Evolutionary conservation across 1,140 invertebrate species (phyloP).

Genomic region (Orussus abietinus): DNA sequence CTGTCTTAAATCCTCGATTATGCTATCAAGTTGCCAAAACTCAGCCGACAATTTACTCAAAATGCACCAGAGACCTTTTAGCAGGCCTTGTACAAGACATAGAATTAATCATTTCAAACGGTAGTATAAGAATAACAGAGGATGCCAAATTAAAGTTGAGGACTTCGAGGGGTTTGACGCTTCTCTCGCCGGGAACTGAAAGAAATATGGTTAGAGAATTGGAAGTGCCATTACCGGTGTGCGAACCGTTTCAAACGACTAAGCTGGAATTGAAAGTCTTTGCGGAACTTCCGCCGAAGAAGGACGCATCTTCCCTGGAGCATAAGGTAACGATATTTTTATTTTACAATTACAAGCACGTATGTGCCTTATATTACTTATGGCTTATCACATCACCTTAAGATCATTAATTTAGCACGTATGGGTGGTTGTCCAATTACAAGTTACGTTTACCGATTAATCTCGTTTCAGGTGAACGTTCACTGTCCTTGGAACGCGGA

Average conservation of each 20-base stretch:
- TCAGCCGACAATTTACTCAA: slow-evolving; percentile 52
- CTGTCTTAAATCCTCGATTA: slow-evolving; percentile 47
- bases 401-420: too few relatives aligned
- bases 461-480: slow-evolving; percentile 57
- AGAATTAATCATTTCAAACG: slow-evolving; percentile 64
- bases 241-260: slow-evolving; percentile 67
- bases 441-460: slow-evolving; percentile 17
- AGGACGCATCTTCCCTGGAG: slow-evolving; percentile 63
- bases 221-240: slow-evolving; percentile 60
- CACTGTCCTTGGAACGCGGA: slow-evolving; percentile 72
- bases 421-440: too few relatives aligned
- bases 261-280: slow-evolving; percentile 63
- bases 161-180: slow-evolving; percentile 57
- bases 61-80: slow-evolving; percentile 60
- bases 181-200: slow-evolving; percentile 41
- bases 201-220: slow-evolving; percentile 56
- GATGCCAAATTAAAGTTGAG: slow-evolving; percentile 56
- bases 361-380: too few relatives aligned
- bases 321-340: slow-evolving; percentile 63
- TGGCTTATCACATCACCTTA: too few relatives aligned
- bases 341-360: too few relatives aligned
- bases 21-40: slow-evolving; percentile 58
- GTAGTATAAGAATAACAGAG: slow-evolving; percentile 59
- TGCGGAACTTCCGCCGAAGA: slow-evolving; percentile 68
- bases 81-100: slow-evolving; percentile 68